Percentiles rank a stretch among this genome's conserved stretches.
These are phyloP conservation scores for Stichopus horrens DNA, from an alignment of 53 echinoderm and acorn worm genomes.

Conservation along the genomic window DNA sequence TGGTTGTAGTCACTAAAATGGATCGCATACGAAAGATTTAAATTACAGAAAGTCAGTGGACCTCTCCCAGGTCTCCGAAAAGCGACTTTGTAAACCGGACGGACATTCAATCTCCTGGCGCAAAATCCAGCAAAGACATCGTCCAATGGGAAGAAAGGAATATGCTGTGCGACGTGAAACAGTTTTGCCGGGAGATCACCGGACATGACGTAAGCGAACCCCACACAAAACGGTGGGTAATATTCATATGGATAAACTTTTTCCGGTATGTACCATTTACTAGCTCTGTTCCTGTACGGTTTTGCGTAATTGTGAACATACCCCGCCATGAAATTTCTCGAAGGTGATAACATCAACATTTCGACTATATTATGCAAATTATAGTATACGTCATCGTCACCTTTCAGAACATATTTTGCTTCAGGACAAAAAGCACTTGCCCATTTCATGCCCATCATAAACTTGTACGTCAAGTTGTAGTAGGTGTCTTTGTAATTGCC, in stretches of 20 bases:
- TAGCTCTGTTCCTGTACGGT: slow-evolving; percentile 17
- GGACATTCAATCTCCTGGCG: neutral
- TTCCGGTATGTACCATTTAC: slow-evolving; percentile 44
- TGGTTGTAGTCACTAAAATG: neutral
- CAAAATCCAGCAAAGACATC: slow-evolving; percentile 53
- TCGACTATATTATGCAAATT: slow-evolving; percentile 49
- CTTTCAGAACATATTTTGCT: slow-evolving; percentile 52
- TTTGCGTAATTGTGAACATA: slow-evolving; percentile 23
- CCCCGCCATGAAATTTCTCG: slow-evolving; percentile 38
- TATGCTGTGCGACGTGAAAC: slow-evolving; percentile 27
- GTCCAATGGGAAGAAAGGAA: slow-evolving; percentile 54
- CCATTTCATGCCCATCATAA: slow-evolving; percentile 61
- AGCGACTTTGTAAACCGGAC: neutral
- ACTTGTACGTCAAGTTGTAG: slow-evolving; percentile 49
- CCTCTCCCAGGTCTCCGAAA: slow-evolving; percentile 15
- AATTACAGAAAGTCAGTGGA: slow-evolving; percentile 10
- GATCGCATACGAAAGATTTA: slow-evolving; percentile 32
- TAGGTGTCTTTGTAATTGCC: slow-evolving; percentile 53
- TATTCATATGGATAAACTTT: slow-evolving; percentile 39
- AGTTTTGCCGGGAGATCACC: slow-evolving; percentile 46
- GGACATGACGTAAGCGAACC: slow-evolving; percentile 56
- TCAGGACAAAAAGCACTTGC: slow-evolving; percentile 44
- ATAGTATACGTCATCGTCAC: slow-evolving; percentile 49
- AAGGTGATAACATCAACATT: slow-evolving; percentile 23
- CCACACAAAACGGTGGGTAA: slow-evolving; percentile 54